Conservation (phyloP, 1,140 invertebrate species). For the Forficula auricularia region DNA sequence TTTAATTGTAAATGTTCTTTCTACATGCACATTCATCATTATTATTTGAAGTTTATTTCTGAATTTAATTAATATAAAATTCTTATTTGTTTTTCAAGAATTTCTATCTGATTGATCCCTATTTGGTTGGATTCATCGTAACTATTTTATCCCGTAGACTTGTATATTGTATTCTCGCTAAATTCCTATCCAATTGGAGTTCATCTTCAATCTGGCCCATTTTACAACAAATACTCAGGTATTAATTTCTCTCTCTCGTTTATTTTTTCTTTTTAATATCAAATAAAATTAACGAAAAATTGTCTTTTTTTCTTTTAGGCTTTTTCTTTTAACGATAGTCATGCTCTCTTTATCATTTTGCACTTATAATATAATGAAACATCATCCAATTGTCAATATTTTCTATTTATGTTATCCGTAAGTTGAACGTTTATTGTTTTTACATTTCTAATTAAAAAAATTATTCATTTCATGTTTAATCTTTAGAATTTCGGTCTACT, state of each 20-base stretch:
- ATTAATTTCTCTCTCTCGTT: constrained; percentile 1
- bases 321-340: constrained; percentile 33
- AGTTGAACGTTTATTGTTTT: constrained; percentile 28
- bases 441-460: too few relatives aligned
- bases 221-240: constrained; percentile 27
- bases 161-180: constrained; percentile 44
- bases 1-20: too few relatives aligned
- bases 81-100: constrained; percentile 48
- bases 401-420: constrained; percentile 79
- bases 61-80: constrained; percentile 14
- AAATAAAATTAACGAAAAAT: too few relatives aligned
- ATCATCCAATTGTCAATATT: constrained; percentile 51
- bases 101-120: constrained; percentile 81
- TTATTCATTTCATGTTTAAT: too few relatives aligned
- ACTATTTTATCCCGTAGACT: constrained; percentile 64
- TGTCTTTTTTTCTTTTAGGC: constrained; percentile 24
- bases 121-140: constrained; percentile 65
- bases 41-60: constrained; percentile 20
- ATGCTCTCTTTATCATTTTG: constrained; percentile 41
- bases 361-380: constrained; percentile 48
- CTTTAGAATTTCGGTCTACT: constrained; percentile 59
- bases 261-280: too few relatives aligned
- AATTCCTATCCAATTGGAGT: constrained; percentile 11
- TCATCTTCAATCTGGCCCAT: constrained; percentile 15
- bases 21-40: too few relatives aligned